phyloP scores from a whole-genome alignment of 2,113 vertebrate genomes.

The Cyprinodon tularosa region DNA sequence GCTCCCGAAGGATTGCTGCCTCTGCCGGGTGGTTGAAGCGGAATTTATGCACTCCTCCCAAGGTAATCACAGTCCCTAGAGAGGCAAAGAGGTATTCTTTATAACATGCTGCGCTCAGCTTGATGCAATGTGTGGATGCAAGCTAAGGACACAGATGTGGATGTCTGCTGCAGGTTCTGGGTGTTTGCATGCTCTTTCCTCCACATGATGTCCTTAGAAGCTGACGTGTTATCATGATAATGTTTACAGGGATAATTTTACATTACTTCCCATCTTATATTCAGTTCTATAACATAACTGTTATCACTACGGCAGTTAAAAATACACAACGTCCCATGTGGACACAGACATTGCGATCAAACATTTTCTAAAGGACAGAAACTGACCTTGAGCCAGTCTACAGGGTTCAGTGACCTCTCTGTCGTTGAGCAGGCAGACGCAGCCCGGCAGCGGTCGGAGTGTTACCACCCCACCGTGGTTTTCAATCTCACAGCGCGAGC shows the following conservation, averaged over 20 bases:
- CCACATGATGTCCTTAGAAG: not conserved
- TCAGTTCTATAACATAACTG: no score
- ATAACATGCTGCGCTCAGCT: conserved; percentile 38
- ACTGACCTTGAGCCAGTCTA: conserved; percentile 91
- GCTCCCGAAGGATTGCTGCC: conserved; percentile 88
- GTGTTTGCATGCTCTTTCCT: conserved; percentile 4
- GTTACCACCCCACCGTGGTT: conserved; percentile 87
- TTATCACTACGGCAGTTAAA: not conserved
- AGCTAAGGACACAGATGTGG: conserved; percentile 5
- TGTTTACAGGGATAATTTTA: conserved; percentile 2
- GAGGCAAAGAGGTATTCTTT: conserved; percentile 28
- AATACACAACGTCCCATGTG: not conserved
- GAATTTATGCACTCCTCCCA: conserved; percentile 90
- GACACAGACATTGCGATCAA: not conserved
- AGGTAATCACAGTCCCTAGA: conserved; percentile 88
- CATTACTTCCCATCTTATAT: not conserved
- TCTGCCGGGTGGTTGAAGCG: conserved; percentile 97
- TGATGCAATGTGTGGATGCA: conserved; percentile 7
- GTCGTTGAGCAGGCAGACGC: conserved; percentile 87
- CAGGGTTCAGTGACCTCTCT: conserved; percentile 84
- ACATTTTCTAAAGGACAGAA: conserved; percentile 3
- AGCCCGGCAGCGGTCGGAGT: conserved; percentile 81
- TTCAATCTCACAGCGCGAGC: conserved; percentile 87
- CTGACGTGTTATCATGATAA: not conserved
- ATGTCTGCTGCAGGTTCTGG: not conserved